Evolutionary conservation across 1,140 invertebrate genomes (phyloP).

Genomic region (Caenorhabditis tropicalis): DNA sequence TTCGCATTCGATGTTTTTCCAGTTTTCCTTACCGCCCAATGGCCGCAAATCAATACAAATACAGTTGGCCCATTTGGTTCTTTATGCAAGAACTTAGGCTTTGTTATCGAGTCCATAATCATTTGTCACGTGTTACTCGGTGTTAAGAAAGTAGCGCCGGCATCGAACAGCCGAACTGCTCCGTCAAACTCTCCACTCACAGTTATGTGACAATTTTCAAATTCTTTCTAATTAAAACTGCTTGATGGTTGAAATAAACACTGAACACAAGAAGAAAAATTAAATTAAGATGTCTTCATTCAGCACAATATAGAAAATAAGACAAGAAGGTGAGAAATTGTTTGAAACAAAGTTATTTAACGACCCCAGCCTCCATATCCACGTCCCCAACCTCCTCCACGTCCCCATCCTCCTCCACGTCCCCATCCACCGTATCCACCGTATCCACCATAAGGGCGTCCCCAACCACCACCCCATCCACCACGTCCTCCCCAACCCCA

Average conservation of each 20-base stretch:
- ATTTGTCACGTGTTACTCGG: background rate
- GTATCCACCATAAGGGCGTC: slow-evolving; percentile 20
- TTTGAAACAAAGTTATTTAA: background rate
- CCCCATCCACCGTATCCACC: slow-evolving; percentile 1
- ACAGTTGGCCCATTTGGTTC: background rate
- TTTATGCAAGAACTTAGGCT: background rate
- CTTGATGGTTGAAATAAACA: no score
- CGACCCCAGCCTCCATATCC: no score
- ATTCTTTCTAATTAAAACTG: no score
- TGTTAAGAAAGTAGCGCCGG: background rate
- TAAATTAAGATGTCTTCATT: background rate
- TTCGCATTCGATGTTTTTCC: background rate
- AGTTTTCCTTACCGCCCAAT: background rate
- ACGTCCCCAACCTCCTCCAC: background rate
- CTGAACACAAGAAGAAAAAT: no score
- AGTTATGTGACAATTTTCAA: no score
- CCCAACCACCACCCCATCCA: background rate
- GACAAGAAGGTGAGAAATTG: no score
- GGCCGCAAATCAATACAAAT: background rate
- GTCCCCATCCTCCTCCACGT: background rate
- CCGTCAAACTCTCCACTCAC: background rate
- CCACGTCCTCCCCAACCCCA: slow-evolving; percentile 12
- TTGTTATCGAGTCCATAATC: background rate
- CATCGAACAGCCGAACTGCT: background rate
- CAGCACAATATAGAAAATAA: no score